Evolutionary conservation across 2,113 vertebrate genomes (phyloP), one percentile per base, ranked within the genome.

Genomic region (Pollimyrus isidori): DNA sequence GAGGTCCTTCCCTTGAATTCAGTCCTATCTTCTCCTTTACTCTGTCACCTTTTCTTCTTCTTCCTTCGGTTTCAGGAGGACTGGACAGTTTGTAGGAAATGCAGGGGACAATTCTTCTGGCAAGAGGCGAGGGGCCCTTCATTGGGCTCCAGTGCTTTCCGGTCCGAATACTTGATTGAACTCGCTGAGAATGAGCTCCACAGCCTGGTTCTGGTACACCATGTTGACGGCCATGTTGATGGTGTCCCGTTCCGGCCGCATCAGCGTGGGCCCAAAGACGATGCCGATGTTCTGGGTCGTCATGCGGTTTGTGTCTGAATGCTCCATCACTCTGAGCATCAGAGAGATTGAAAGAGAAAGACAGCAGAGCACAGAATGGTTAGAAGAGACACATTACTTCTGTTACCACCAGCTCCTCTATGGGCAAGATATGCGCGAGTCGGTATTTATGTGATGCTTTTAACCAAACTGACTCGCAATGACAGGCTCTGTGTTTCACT

Each of bases 251-350:
- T 98, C 96, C 0, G 97, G 95, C 11, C 97, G 95, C 95, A 98
- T 96, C 65, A 99, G 94, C 0, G 98, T 98, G 0, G 97, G 97
- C 3, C 97, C 98, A 3, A 98, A 99, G 88, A 98, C 97, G n/a
- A 98, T 98, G 87, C 97, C 97, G 35, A 98, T 95, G 95, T 98
- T 98, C 93, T 98, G 97, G 7, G 96, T 95, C 0, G 96, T 97
- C 98, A 99, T 98, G 83, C 97, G 96, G 93, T 98, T 99, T 84
- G 76, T 50, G 52, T 96, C 95, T 0, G 94, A 96, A 82, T 90
- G 91, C 52, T 96, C 95, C 93, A 97, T 95, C 91, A 98, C 97
- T 87, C 97, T 99, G 50, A 45, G 4, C 9, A 30, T 7, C 49
- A 49, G 56, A 88, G 13, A 73, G 62, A 50, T 35, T 30, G 86